Percentiles rank a stretch among this genome's conserved stretches.
Evolutionary conservation across 2,888 invertebrate genomes (phyloP).

Genomic region (Silvanus unidentatus): DNA sequence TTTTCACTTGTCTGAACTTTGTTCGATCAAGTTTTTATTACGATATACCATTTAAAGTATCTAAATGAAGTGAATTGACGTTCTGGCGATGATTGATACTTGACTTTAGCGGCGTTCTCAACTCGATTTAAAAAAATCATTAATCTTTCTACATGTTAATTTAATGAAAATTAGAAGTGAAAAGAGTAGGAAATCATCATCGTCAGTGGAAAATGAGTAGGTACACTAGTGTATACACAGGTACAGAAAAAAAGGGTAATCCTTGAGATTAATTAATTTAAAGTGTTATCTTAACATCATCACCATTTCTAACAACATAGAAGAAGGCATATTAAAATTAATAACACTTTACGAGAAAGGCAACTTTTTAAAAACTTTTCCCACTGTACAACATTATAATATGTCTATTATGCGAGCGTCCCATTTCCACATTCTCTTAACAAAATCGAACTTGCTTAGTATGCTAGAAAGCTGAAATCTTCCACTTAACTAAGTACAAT

Average conservation of each 20-base stretch:
- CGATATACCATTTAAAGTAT: too few relatives aligned
- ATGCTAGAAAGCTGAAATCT: constrained; percentile 30
- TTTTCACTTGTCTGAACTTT: too few relatives aligned
- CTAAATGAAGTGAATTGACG: too few relatives aligned
- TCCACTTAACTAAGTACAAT: constrained; percentile 30
- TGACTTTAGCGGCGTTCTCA: too few relatives aligned
- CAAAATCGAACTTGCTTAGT: constrained; percentile 24
- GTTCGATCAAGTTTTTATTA: too few relatives aligned
- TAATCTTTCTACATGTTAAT: constrained; percentile 4
- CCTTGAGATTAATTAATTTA: constrained; percentile 31
- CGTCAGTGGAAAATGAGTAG: constrained; percentile 1
- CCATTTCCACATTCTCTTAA: too few relatives aligned
- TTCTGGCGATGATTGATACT: too few relatives aligned
- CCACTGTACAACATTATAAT: constrained; percentile 12
- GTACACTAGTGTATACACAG: too few relatives aligned
- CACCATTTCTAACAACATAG: constrained; percentile 27
- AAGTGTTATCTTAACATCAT: constrained; percentile 32
- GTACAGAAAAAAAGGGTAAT: constrained; percentile 4
- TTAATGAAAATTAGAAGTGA: constrained; percentile 9
- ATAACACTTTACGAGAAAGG: constrained; percentile 34
- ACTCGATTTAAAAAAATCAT: too few relatives aligned
- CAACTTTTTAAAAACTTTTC: constrained; percentile 36
- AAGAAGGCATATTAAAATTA: constrained; percentile 36
- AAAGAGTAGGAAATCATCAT: constrained; percentile 1
- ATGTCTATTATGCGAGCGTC: too few relatives aligned